These are phyloP conservation scores for Tenodera sinensis DNA, from an alignment of 2,888 invertebrate species.

Conservation along the genomic window DNA sequence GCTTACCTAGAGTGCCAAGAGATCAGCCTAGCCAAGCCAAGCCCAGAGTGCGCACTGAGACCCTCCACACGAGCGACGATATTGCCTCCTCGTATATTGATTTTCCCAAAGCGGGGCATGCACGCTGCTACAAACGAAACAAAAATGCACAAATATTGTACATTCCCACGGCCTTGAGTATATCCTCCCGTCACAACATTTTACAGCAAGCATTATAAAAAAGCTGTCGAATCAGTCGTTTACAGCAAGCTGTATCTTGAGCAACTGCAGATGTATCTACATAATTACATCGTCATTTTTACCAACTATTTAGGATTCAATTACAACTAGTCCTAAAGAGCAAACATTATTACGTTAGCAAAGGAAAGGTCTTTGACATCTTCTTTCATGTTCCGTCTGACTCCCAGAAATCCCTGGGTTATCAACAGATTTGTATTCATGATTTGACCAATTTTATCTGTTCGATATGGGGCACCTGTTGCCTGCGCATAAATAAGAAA, in stretches of 20 bases:
- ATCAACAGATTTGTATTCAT: background rate
- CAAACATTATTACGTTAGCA: background rate
- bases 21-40: background rate
- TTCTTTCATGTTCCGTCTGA: background rate
- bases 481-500: background rate
- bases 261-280: no score
- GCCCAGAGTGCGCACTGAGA: background rate
- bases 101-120: slow-evolving; percentile 1
- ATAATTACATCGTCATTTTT: background rate
- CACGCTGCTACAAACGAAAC: background rate
- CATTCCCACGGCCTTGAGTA: background rate
- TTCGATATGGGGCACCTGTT: background rate
- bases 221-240: background rate
- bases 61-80: background rate
- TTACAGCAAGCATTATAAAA: background rate
- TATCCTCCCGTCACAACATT: background rate
- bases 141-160: background rate
- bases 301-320: background rate
- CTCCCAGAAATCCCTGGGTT: background rate
- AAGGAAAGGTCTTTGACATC: background rate
- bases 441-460: background rate
- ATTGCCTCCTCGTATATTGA: background rate
- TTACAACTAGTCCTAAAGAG: no score
- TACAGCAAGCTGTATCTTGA: background rate
- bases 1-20: background rate